These are phyloP conservation scores for Drosophila siamana DNA, from an alignment of 2,888 invertebrate genomes.

Conservation along the genomic window DNA sequence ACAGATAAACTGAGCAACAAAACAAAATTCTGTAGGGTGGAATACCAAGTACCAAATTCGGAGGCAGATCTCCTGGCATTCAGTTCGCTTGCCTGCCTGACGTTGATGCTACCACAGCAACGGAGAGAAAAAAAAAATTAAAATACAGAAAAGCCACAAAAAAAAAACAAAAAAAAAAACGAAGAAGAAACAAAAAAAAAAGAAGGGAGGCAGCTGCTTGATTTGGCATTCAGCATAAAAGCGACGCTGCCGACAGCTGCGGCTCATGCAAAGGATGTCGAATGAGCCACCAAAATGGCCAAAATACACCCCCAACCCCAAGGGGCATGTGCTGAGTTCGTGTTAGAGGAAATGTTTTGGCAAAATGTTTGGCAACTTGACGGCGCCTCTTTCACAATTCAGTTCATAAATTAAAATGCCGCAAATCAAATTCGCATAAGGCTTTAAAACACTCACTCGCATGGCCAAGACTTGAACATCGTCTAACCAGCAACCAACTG, in stretches of 20 bases:
- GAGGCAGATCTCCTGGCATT: conserved; percentile 33
- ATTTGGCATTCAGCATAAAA: conserved; percentile 74
- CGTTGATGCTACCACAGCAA: conserved; percentile 16
- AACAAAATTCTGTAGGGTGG: conserved; percentile 35
- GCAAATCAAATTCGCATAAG: conserved; percentile 82
- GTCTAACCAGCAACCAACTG: conserved; percentile 46
- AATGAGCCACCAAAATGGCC: conserved; percentile 20
- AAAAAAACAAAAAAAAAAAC: conserved; percentile 28
- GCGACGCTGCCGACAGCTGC: conserved; percentile 62
- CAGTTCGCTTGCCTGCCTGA: not conserved
- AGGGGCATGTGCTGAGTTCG: conserved; percentile 15
- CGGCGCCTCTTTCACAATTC: conserved; percentile 57
- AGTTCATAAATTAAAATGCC: conserved; percentile 83
- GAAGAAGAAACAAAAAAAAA: conserved; percentile 25
- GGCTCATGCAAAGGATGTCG: conserved; percentile 47
- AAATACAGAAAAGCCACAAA: conserved; percentile 36
- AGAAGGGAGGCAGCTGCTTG: conserved; percentile 65
- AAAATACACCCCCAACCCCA: not conserved
- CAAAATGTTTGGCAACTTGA: conserved; percentile 70
- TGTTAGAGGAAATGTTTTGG: conserved; percentile 66
- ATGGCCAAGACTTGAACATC: conserved; percentile 38
- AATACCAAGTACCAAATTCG: conserved; percentile 8
- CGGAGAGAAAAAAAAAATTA: conserved; percentile 37
- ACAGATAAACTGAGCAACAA: conserved; percentile 57
- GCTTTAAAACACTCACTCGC: conserved; percentile 52